Conservation (phyloP, 2,113 vertebrate genomes). For the Suricata suricatta region DNA sequence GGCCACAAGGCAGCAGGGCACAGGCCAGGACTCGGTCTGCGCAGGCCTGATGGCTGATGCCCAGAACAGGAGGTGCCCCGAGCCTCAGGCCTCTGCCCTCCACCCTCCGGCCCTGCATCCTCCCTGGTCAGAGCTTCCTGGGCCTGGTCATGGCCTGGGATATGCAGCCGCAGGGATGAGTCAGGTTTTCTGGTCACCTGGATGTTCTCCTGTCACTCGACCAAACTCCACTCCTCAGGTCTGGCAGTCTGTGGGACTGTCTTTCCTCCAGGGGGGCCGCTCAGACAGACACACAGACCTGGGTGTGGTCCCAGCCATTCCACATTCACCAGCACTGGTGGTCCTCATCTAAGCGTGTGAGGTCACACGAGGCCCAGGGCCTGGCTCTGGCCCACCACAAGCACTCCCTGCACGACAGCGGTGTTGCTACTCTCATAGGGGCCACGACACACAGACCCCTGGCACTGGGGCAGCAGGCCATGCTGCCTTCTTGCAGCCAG, state of each 20-base stretch:
- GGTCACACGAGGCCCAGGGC: not conserved
- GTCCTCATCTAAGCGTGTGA: not conserved
- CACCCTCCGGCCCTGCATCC: not conserved
- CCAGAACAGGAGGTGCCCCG: not conserved
- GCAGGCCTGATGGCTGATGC: fast-evolving
- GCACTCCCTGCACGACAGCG: fast-evolving
- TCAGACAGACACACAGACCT: not conserved
- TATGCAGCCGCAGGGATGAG: fast-evolving
- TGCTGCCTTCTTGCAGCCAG: fast-evolving
- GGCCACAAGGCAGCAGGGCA: not conserved
- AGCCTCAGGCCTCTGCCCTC: not conserved
- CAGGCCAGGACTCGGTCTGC: fast-evolving
- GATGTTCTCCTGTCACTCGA: not conserved
- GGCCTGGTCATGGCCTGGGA: not conserved
- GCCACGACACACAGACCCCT: fast-evolving
- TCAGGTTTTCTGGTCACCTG: not conserved
- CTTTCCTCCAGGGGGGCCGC: not conserved
- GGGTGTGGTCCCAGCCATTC: not conserved
- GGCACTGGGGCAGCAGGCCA: not conserved
- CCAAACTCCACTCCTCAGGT: fast-evolving
- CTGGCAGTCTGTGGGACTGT: not conserved
- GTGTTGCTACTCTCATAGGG: fast-evolving
- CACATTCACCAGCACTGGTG: fast-evolving
- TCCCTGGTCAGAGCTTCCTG: not conserved
- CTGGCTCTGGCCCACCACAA: fast-evolving